Base-by-base conservation (phyloP, 2,797 vertebrate genomes). In the Pitangus sulphuratus region DNA sequence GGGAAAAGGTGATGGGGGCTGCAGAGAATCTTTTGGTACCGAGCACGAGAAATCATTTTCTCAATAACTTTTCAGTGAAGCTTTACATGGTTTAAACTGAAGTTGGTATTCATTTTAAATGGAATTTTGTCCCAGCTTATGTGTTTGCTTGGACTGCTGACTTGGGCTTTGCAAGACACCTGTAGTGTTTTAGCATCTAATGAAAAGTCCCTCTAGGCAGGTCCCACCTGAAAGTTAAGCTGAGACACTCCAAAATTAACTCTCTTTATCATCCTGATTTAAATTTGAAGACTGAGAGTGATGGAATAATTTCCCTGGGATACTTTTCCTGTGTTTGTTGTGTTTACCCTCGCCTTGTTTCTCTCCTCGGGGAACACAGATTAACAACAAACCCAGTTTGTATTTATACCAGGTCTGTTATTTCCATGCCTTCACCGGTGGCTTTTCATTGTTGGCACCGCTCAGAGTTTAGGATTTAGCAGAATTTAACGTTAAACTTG, bases 321-420 rank as follows among this genome's bases (percentile, higher is more conserved):
- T 74, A 28, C 14, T 53, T 44, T 47, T 84, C 39, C 30, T 82
- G 31, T 22, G 44, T 56, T 42, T 58, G 26, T 62, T 80, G 25
- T 77, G 51, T 80, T 95, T 93, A n/a, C 51, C 33, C n/a, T 91
- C 6, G 1, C 42, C 26, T 19, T 72, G 18, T 17, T 93, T 83
- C 53, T 64, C 70, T 84, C 35, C 44, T 31, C 0, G 0, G 12
- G 25, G 33, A 92, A 15, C 62, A 40, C 30, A 28, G 1, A 0
- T 47, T 70, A 56, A 44, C 31, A 79, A 35, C 56, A 71, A 13
- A 25, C 16, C 60, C 56, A 45, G 31, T 66, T 40, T 65, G n/a
- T 90, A 19, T 76, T 56, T 71, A 4, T 50, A 72, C 44, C 35
- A 71, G 3, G 8, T 57, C 56, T 66, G 62, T 62, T 84, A 18